These are phyloP conservation scores for Halictus rubicundus DNA, from an alignment of 1,140 invertebrate genomes.

Conservation along the genomic window DNA sequence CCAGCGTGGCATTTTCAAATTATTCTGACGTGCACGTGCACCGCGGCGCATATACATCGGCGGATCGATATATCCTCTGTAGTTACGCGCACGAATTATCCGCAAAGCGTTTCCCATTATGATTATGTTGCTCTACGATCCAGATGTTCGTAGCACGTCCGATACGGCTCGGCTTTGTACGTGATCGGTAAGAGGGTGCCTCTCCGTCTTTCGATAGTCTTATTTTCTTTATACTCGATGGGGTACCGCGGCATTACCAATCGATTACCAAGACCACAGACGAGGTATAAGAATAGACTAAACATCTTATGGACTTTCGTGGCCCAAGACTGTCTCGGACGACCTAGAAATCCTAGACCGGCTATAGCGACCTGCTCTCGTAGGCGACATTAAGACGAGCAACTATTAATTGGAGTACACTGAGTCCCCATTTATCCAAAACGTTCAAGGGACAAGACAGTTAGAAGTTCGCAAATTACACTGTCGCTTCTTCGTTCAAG, in stretches of 20 bases:
- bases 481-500: too few relatives aligned
- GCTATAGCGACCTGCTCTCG: too few relatives aligned
- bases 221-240: constrained; percentile 52
- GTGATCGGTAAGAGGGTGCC: constrained; percentile 62
- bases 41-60: constrained; percentile 16
- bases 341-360: too few relatives aligned
- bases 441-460: too few relatives aligned
- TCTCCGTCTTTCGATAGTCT: constrained; percentile 19
- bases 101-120: constrained; percentile 66
- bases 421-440: too few relatives aligned
- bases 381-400: too few relatives aligned
- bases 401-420: too few relatives aligned
- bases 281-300: too few relatives aligned
- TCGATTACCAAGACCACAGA: constrained; percentile 28
- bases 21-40: neutral
- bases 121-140: constrained; percentile 65
- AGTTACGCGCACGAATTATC: constrained; percentile 58
- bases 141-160: constrained; percentile 64
- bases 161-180: constrained; percentile 56
- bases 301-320: too few relatives aligned
- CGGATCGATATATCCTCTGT: constrained; percentile 45
- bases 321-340: too few relatives aligned
- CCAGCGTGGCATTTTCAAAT: neutral
- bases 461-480: too few relatives aligned
- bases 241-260: constrained; percentile 40